Percentiles rank a stretch among this genome's conserved stretches.
Evolutionary conservation across 2,888 invertebrate genomes (phyloP).

Genomic region (Blomia tropicalis): DNA sequence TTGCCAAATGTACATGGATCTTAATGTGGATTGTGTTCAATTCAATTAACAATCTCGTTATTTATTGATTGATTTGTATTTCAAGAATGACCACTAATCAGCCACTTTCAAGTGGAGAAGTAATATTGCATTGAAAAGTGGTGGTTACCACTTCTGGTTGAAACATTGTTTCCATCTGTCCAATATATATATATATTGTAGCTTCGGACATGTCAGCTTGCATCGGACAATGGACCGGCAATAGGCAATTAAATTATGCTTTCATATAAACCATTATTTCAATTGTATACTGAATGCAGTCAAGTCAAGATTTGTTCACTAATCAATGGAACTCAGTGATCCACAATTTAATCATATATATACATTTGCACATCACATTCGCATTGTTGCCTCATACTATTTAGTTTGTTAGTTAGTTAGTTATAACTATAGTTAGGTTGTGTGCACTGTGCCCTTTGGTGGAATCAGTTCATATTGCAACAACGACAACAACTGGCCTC

Average conservation of each 20-base stretch:
- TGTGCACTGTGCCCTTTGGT: no score
- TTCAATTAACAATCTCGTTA: slow-evolving; percentile 7
- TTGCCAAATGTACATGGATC: not conserved
- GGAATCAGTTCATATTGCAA: no score
- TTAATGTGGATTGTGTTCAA: not conserved
- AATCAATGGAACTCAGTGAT: not conserved
- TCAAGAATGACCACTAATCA: not conserved
- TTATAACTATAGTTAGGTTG: no score
- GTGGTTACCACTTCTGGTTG: not conserved
- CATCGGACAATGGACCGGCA: no score
- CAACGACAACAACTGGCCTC: no score
- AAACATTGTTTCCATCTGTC: not conserved
- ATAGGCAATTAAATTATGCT: not conserved
- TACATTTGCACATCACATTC: no score
- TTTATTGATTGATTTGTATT: not conserved
- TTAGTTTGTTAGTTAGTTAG: no score
- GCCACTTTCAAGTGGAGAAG: not conserved
- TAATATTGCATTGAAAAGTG: not conserved
- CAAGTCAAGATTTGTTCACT: not conserved
- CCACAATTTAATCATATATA: no score
- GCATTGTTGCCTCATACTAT: no score
- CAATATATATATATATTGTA: not conserved
- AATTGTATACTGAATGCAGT: not conserved
- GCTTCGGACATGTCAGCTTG: no score
- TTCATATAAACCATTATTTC: not conserved